Evolutionary conservation across 2,113 vertebrate species (phyloP).

Genomic region (Trematocara variabile): DNA sequence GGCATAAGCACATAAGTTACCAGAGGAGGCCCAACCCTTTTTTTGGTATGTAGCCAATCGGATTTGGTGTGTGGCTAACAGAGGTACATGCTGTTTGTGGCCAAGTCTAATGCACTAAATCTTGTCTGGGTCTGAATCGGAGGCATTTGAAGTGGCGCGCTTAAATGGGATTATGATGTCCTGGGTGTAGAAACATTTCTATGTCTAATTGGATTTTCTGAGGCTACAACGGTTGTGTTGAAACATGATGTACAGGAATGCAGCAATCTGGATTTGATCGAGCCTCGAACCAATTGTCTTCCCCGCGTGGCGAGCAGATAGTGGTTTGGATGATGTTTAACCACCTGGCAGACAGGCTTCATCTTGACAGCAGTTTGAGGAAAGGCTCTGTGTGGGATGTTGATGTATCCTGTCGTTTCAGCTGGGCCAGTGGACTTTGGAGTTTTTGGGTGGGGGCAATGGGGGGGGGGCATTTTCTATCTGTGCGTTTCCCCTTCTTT

Average conservation of each 20-base stretch:
- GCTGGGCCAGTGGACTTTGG: not conserved
- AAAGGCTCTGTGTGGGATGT: not conserved
- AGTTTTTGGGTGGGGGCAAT: not conserved
- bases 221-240: not conserved
- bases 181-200: not conserved
- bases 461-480: not conserved
- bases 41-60: not conserved
- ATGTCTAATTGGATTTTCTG: not conserved
- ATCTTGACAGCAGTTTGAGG: not conserved
- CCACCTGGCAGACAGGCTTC: not conserved
- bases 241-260: not conserved
- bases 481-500: not conserved
- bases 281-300: not conserved
- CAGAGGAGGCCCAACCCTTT: not conserved
- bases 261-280: constrained; percentile 9
- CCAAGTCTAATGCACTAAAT: not conserved
- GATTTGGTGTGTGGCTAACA: not conserved
- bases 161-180: not conserved
- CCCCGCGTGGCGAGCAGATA: not conserved
- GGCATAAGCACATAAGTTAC: not conserved
- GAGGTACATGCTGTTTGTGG: not conserved
- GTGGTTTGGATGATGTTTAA: not conserved
- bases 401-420: not conserved
- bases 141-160: not conserved
- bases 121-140: not conserved